phyloP scores from a whole-genome alignment of 1,140 invertebrate species.

The Tachypleus tridentatus region DNA sequence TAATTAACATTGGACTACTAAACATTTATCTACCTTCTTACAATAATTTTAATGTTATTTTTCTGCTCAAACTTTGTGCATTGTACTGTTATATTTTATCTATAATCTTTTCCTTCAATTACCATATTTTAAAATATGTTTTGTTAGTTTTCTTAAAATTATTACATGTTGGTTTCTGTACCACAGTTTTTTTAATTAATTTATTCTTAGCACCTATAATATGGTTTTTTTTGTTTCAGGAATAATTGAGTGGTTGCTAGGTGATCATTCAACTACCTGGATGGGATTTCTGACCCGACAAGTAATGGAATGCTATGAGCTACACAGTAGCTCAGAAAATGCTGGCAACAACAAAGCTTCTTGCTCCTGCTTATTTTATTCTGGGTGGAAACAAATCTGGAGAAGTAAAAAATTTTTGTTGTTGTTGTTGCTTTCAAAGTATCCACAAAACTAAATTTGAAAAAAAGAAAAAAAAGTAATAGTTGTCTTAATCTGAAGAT shows the following conservation, averaged over 20 bases:
- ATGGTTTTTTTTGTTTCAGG: conserved; percentile 24
- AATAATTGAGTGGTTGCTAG: conserved; percentile 41
- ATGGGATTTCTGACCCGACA: conserved; percentile 43
- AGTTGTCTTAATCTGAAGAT: no score
- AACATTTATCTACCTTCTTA: no score
- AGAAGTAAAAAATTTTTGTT: conserved; percentile 24
- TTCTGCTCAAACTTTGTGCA: no score
- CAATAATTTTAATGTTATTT: no score
- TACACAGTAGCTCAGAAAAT: conserved; percentile 36
- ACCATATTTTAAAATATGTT: conserved; percentile 6
- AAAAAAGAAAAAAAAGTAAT: no score
- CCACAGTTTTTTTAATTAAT: no score
- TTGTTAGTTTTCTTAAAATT: no score
- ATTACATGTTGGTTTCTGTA: no score
- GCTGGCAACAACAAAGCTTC: conserved; percentile 33
- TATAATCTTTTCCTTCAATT: conserved; percentile 22
- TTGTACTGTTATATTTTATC: conserved; percentile 15
- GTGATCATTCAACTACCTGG: conserved; percentile 37
- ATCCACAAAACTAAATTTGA: no score
- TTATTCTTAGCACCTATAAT: no score
- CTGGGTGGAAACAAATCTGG: conserved; percentile 27
- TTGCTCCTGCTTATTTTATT: conserved; percentile 37
- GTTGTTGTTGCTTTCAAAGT: no score
- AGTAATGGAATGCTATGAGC: conserved; percentile 38
- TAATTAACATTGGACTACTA: no score